These are phyloP conservation scores for Netelia melanura DNA, from an alignment of 2,888 invertebrate species.

Conservation along the genomic window DNA sequence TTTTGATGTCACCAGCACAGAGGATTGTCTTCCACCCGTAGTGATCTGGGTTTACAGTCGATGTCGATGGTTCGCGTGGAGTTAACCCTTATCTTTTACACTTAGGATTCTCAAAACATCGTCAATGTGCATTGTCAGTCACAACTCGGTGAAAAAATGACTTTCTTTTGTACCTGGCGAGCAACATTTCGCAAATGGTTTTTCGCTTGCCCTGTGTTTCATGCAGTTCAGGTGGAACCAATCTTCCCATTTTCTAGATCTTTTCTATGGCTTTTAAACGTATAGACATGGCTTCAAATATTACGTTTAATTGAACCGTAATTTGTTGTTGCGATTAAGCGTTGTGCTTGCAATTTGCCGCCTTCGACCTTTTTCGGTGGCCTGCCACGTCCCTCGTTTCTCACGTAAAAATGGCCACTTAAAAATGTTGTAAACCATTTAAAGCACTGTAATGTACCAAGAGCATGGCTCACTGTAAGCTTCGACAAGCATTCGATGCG, in stretches of 20 bases:
- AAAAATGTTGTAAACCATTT: conserved; percentile 67
- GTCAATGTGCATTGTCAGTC: background rate
- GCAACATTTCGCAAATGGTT: conserved; percentile 64
- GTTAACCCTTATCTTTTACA: background rate
- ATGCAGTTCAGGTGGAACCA: conserved; percentile 71
- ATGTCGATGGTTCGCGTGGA: background rate
- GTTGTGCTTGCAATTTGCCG: conserved; percentile 39
- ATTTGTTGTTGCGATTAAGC: conserved; percentile 61
- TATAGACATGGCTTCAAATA: conserved; percentile 66
- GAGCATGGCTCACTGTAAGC: conserved; percentile 59
- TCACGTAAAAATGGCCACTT: conserved; percentile 68
- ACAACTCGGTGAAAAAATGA: background rate
- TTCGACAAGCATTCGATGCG: conserved; percentile 7
- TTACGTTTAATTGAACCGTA: conserved; percentile 61
- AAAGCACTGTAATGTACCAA: conserved; percentile 63
- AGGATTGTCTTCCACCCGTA: background rate
- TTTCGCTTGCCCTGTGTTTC: conserved; percentile 64
- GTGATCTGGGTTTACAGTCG: background rate
- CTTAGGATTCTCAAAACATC: background rate
- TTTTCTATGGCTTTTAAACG: conserved; percentile 73
- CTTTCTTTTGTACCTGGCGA: conserved; percentile 65
- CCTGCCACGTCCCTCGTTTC: conserved; percentile 69
- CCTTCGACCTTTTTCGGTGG: conserved; percentile 65
- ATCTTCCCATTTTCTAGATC: conserved; percentile 71
- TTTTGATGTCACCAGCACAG: background rate